Base-by-base conservation (phyloP, 2,888 invertebrate genomes). In the Perizoma flavofasciatum region DNA sequence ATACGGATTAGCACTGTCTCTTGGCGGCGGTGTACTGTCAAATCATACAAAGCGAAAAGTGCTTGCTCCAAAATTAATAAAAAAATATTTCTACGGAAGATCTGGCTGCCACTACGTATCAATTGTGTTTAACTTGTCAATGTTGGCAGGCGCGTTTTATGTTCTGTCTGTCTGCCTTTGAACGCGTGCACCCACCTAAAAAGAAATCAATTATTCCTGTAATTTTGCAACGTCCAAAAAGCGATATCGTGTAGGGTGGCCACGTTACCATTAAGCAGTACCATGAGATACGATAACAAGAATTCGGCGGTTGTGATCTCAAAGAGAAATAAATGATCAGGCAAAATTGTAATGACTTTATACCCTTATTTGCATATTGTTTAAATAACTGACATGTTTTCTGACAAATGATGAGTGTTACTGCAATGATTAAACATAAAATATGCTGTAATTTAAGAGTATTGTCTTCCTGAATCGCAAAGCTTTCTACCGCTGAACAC, bases 171-270 rank as follows among this genome's bases (percentile, higher is more conserved):
- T 9, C 10, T 40, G 46, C 9, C 9, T 9, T 43, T 46, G n/a
- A 80, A 73, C 75, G 72, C 75, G 77, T 76, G 78, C 74, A 64
- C 69, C 51, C 69, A 66, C 51, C 61, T 56, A 77, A 79, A 79
- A 84, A 78, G 70, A 78, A 81, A 77, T 79, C 74, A 77, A 81
- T 80, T 77, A 75, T 77, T 73, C 78, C 74, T 83, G 54, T 82
- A 81, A 83, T 80, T 84, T 78, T 65, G 83, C 80, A 81, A 83
- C 80, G 81, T 80, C 77, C 79, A 67, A 79, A 82, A 79, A 76
- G 67, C 73, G 69, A 74, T 77, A 72, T 76, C 70, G 55, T 74
- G 78, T 82, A 80, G 78, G 81, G 82, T 79, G 72, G 75, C 64
- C 66, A 56, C 22, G 56, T 64, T 62, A 65, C 80, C 82, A 82